These are phyloP conservation scores for Spodoptera frugiperda DNA, from an alignment of 1,140 invertebrate genomes.

Conservation along the genomic window DNA sequence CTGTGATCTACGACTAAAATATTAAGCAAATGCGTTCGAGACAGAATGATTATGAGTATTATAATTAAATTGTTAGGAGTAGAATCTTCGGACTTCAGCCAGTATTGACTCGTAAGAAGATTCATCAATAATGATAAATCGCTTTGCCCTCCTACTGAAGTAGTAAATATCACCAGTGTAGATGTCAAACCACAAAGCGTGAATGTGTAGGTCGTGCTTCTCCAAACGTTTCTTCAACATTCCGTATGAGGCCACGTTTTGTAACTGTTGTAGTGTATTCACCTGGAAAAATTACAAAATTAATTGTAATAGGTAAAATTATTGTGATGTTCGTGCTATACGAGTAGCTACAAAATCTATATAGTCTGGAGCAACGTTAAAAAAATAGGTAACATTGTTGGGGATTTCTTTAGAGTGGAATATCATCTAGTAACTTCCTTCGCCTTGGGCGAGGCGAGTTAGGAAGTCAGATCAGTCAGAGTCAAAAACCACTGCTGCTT, in stretches of 20 bases:
- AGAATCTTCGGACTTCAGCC: slow-evolving; percentile 92
- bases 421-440: too few species aligned
- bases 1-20: background rate
- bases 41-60: slow-evolving; percentile 6
- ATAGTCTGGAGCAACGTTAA: too few species aligned
- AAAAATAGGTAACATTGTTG: too few species aligned
- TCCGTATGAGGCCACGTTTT: slow-evolving; percentile 97
- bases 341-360: too few species aligned
- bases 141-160: slow-evolving; percentile 94
- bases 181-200: slow-evolving; percentile 99
- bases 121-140: slow-evolving; percentile 95
- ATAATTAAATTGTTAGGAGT: slow-evolving; percentile 86
- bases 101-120: slow-evolving; percentile 90
- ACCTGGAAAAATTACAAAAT: slow-evolving; percentile 88
- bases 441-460: too few species aligned
- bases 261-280: slow-evolving; percentile 97
- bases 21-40: slow-evolving; percentile 4
- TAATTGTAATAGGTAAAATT: too few species aligned
- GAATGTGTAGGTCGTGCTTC: slow-evolving; percentile 94
- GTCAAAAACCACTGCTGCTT: too few species aligned
- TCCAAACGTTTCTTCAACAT: slow-evolving; percentile 95
- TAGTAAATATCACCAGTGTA: slow-evolving; percentile 98
- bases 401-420: too few species aligned
- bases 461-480: too few species aligned
- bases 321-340: too few species aligned